These are phyloP conservation scores for Collichthys lucidus DNA, from an alignment of 2,113 vertebrate species.

Conservation along the genomic window DNA sequence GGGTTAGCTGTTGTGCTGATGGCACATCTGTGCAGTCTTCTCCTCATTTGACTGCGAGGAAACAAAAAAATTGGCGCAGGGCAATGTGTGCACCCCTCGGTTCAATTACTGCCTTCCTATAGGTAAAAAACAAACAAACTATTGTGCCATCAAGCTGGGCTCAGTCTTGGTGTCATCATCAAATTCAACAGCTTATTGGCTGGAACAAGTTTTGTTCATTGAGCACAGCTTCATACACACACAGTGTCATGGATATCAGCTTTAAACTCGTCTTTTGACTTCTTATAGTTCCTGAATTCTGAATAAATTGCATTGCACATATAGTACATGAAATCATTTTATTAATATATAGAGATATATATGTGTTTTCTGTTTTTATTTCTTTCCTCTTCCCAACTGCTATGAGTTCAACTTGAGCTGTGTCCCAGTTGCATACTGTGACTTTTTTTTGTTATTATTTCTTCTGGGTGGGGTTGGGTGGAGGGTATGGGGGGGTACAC, in stretches of 20 bases:
- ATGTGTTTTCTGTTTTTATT: conserved; percentile 52
- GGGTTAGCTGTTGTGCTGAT: not conserved
- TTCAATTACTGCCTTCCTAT: not conserved
- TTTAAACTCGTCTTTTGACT: conserved; percentile 49
- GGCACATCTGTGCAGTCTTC: not conserved
- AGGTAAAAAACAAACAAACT: too few relatives aligned
- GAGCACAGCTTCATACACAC: not conserved
- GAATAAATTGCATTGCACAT: conserved; percentile 31
- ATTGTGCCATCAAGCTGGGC: not conserved
- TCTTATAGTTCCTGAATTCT: conserved; percentile 5
- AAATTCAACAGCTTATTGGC: too few relatives aligned
- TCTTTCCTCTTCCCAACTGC: conserved; percentile 45
- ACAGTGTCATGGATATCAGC: conserved; percentile 54
- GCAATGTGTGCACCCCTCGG: not conserved
- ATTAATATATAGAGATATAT: conserved; percentile 3
- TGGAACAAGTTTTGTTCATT: too few relatives aligned
- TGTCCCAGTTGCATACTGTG: conserved; percentile 65
- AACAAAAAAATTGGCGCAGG: not conserved
- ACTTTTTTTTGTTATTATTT: not conserved
- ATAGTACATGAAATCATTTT: conserved; percentile 24
- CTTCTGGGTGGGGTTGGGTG: too few relatives aligned
- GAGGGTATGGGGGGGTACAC: not conserved
- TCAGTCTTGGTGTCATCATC: not conserved
- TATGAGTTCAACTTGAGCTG: conserved; percentile 67
- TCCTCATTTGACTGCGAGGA: not conserved